Evolutionary conservation across 2,113 vertebrate species (phyloP).

Genomic region (Daboia siamensis): DNA sequence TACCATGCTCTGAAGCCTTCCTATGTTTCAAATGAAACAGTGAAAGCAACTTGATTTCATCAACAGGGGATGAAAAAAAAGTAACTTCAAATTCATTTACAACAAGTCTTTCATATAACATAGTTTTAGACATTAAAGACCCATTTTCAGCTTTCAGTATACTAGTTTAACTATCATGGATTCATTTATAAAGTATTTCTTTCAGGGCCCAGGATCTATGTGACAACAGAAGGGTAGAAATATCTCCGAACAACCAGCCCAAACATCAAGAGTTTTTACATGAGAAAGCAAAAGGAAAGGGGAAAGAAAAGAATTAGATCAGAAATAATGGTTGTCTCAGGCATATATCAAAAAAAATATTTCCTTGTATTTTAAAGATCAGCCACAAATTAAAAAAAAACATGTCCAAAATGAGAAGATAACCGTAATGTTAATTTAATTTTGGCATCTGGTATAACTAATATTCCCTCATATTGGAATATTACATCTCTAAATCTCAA

Average conservation of each 20-base stretch:
- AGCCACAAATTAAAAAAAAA: background rate
- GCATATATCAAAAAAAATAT: background rate
- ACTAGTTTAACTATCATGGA: constrained; percentile 8
- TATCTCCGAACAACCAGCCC: background rate
- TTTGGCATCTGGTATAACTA: background rate
- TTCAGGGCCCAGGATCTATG: background rate
- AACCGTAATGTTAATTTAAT: background rate
- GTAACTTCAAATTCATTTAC: background rate
- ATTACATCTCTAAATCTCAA: background rate
- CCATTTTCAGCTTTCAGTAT: background rate
- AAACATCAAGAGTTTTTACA: background rate
- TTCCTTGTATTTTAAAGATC: background rate
- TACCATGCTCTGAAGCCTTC: background rate
- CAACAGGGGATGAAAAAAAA: background rate
- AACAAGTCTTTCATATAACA: background rate
- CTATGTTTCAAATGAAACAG: background rate
- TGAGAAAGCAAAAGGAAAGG: background rate
- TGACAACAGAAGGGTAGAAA: background rate
- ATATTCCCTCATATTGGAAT: background rate
- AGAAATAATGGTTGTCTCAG: background rate
- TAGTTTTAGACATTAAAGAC: constrained; percentile 3
- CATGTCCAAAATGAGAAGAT: background rate
- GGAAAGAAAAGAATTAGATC: background rate
- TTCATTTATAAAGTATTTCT: background rate
- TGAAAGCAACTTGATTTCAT: background rate